Conservation (phyloP, 1,140 invertebrate species). For the Trachymyrmex septentrionalis region DNA sequence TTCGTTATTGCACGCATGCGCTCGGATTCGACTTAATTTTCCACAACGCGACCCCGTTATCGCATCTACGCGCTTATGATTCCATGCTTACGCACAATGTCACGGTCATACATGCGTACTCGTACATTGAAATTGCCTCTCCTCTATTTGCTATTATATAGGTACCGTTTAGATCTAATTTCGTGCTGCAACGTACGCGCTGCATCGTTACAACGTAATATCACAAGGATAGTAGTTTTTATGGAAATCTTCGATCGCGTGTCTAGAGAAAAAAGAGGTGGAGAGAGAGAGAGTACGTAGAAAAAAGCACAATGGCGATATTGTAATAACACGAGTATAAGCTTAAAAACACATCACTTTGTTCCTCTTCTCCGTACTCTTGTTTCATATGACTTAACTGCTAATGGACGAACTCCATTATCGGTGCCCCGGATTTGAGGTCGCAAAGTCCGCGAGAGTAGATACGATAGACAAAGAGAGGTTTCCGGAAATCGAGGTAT, state of each 20-base stretch:
- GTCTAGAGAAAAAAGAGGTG: not conserved
- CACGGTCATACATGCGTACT: constrained; percentile 43
- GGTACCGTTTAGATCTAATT: not conserved
- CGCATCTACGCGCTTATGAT: constrained; percentile 7
- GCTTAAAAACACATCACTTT: constrained; percentile 27
- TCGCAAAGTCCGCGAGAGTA: not conserved
- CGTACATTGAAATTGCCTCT: constrained; percentile 2
- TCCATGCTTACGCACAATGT: constrained; percentile 43
- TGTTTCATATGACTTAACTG: not conserved
- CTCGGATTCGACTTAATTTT: constrained; percentile 48
- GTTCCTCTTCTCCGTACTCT: not conserved
- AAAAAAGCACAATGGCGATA: not conserved
- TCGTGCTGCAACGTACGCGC: not conserved
- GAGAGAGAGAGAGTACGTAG: too few relatives aligned
- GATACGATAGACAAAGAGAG: not conserved
- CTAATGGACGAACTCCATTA: constrained; percentile 24
- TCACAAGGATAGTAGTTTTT: not conserved
- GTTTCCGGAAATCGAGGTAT: not conserved
- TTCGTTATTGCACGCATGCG: constrained; percentile 22
- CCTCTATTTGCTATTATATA: not conserved
- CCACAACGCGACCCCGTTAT: constrained; percentile 37
- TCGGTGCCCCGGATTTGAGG: not conserved
- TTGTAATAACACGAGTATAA: not conserved
- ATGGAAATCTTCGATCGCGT: constrained; percentile 18
- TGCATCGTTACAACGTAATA: not conserved